Evolutionary conservation across 2,888 invertebrate species (phyloP).

Genomic region (Hydrotaea cyrtoneurina): DNA sequence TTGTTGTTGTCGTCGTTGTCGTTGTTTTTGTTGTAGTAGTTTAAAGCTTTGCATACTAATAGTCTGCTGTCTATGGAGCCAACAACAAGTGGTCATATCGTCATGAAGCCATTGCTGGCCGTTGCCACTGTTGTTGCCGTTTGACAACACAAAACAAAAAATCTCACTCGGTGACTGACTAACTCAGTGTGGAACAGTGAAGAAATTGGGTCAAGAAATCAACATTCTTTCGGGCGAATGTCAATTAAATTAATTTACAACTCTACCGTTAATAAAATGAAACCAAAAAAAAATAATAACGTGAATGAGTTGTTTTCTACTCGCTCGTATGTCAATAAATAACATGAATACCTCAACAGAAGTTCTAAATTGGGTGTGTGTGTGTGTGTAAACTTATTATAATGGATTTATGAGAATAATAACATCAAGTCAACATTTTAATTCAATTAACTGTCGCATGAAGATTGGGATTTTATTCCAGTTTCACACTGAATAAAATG

Average conservation of each 20-base stretch:
- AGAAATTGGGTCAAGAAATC: conserved; percentile 63
- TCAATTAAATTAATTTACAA: conserved; percentile 63
- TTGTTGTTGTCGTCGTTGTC: conserved; percentile 12
- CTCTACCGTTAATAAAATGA: conserved; percentile 51
- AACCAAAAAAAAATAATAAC: background rate
- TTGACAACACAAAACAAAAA: background rate
- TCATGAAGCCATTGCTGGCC: too few species aligned
- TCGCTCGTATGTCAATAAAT: background rate
- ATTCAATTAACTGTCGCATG: too few species aligned
- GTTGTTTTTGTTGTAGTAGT: background rate
- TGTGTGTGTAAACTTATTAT: too few species aligned
- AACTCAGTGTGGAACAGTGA: background rate
- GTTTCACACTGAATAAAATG: too few species aligned
- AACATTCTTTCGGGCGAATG: conserved; percentile 65
- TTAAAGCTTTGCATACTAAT: conserved; percentile 62
- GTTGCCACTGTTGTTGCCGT: background rate
- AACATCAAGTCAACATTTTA: too few species aligned
- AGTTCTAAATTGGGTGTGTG: background rate
- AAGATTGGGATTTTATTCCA: too few species aligned
- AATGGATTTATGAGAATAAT: too few species aligned
- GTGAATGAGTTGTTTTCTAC: background rate
- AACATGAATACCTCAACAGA: background rate
- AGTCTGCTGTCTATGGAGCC: conserved; percentile 30
- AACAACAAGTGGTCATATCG: conserved; percentile 18
- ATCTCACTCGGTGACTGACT: conserved; percentile 13